Percentiles rank a stretch among this genome's conserved stretches.
These are phyloP conservation scores for Amazona vittata DNA, from an alignment of 2,113 vertebrate genomes.

Conservation along the genomic window DNA sequence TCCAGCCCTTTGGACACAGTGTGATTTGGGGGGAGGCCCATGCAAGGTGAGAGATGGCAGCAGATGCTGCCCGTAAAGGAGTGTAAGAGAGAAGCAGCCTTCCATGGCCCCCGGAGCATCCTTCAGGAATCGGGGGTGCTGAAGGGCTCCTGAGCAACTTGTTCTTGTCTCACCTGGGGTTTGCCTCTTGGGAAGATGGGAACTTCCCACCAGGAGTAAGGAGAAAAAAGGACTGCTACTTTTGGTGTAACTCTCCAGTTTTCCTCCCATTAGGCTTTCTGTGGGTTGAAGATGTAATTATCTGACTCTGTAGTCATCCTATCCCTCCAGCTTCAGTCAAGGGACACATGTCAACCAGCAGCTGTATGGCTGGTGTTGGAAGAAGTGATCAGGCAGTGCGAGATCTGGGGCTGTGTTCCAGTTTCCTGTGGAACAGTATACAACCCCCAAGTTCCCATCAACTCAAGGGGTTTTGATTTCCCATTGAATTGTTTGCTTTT, in stretches of 20 bases:
- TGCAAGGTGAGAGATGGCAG: neutral
- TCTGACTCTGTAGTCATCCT: neutral
- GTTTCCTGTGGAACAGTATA: neutral
- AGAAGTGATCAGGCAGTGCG: rapidly evolving
- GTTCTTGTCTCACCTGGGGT: neutral
- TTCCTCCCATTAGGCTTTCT: neutral
- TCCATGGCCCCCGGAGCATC: neutral
- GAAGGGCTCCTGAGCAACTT: rapidly evolving
- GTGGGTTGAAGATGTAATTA: neutral
- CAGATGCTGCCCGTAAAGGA: neutral
- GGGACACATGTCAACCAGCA: neutral
- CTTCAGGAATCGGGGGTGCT: neutral
- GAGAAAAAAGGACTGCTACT: neutral
- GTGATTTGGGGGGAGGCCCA: neutral
- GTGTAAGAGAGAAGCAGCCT: rapidly evolving
- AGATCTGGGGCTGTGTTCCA: neutral
- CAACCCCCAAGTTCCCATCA: neutral
- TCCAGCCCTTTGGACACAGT: rapidly evolving
- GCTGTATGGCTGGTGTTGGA: neutral
- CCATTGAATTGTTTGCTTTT: neutral
- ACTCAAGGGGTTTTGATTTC: neutral
- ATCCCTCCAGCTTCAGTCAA: neutral
- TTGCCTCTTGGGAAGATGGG: neutral
- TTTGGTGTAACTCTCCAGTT: neutral
- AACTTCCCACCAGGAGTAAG: neutral